A percentile compares a stretch with the other conserved stretches of the same genome.
Conservation (phyloP, 2,888 invertebrate species). For the Rhamphomyia laevipes region DNA sequence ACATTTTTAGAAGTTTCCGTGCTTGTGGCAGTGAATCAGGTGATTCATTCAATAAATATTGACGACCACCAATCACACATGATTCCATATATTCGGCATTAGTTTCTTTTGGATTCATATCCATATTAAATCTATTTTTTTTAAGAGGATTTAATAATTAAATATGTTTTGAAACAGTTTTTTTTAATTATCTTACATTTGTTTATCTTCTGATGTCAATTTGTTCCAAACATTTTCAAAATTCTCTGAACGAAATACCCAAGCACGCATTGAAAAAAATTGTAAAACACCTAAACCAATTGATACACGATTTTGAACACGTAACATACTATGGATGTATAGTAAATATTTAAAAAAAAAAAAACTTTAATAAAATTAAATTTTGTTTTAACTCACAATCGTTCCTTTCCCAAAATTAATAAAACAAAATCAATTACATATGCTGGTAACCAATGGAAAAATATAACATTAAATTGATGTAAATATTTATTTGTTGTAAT, state of each 20-base stretch:
- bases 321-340: slow-evolving; percentile 61
- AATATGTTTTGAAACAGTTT: no score
- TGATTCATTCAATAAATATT: slow-evolving; percentile 81
- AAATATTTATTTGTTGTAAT: slow-evolving; percentile 56
- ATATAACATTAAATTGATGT: slow-evolving; percentile 60
- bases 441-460: slow-evolving; percentile 71
- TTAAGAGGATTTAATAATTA: background rate
- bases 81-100: slow-evolving; percentile 59
- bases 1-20: slow-evolving; percentile 60
- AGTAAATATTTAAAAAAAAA: no score
- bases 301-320: slow-evolving; percentile 61
- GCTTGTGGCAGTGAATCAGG: slow-evolving; percentile 65
- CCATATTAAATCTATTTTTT: slow-evolving; percentile 32
- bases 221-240: slow-evolving; percentile 41
- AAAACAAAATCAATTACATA: slow-evolving; percentile 70
- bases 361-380: no score
- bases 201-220: slow-evolving; percentile 37
- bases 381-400: slow-evolving; percentile 57
- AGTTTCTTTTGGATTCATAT: slow-evolving; percentile 33
- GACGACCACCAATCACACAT: slow-evolving; percentile 72
- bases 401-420: slow-evolving; percentile 60
- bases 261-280: slow-evolving; percentile 82
- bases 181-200: slow-evolving; percentile 24
- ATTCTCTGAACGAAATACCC: slow-evolving; percentile 68
- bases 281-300: slow-evolving; percentile 70